Base-by-base conservation (phyloP, 1,140 invertebrate genomes). In the Dendroctonus ponderosae region DNA sequence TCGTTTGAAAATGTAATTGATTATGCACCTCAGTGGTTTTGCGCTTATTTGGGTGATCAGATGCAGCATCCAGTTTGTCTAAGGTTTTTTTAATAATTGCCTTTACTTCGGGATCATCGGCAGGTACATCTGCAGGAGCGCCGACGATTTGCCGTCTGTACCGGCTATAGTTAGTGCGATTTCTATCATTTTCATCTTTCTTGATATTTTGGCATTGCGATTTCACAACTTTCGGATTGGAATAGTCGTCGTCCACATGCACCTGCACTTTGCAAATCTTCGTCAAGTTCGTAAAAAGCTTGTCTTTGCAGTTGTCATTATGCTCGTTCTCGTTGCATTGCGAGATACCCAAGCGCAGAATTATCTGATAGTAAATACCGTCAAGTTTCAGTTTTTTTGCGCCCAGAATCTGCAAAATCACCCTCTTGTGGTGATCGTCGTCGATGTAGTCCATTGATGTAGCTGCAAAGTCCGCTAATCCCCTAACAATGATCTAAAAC, bases 231-330 rank as follows among this genome's bases (percentile, higher is more conserved):
- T 75, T 77, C 7, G 74, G 74, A 53, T 66, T 71, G 2, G 56
- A 67, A 56, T 73, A 73, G 60, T 76, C 72, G 40, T 77, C 74
- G 8, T 72, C 73, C 44, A 77, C 72, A 50, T 76, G 69, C 3
- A 79, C 70, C 63, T 76, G 69, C 0, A 79, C 70, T 61, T 78
- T 74, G 57, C 78, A 80, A 39, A 76, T 73, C 57, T 74, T 77
- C 12, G 74, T 75, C 43, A 66, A 51, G 58, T 74, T 67, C 9
- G 70, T 67, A 53, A 72, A 70, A 39, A 77, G 48, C 41, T 74
- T 73, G 15, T 76, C 69, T 12, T 64, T 65, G 42, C 74, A 76
- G 40, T 69, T 70, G 48, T 73, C 66, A 54, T 70, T 48, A 51
- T 74, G 63, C 50, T 73, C 69, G 42, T 72, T 61, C 71, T 78